Conservation (phyloP, 2,888 invertebrate genomes). For the Synergus laeviventris region DNA sequence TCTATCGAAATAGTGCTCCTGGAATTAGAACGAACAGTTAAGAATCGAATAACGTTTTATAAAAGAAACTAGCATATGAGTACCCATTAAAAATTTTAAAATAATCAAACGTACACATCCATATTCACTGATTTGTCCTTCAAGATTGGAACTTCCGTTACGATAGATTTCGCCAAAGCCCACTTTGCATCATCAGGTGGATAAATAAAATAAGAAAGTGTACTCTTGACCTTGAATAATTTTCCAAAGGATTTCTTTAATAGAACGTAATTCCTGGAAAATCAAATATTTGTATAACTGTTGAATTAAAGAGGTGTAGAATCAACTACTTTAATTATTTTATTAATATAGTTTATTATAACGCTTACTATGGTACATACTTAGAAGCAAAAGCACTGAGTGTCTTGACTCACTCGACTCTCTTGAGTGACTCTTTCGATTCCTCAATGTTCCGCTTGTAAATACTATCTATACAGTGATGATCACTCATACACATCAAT, state of each 20-base stretch:
- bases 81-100: background rate
- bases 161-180: conserved; percentile 8
- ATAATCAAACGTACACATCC: conserved; percentile 24
- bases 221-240: background rate
- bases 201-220: conserved; percentile 21
- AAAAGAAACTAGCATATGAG: background rate
- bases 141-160: conserved; percentile 15
- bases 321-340: too few relatives aligned
- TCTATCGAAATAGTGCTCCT: conserved; percentile 40
- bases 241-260: background rate
- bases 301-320: too few relatives aligned
- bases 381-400: too few relatives aligned
- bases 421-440: too few relatives aligned
- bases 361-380: too few relatives aligned
- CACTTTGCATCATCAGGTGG: conserved; percentile 16
- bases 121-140: conserved; percentile 14
- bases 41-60: background rate
- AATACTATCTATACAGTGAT: too few relatives aligned
- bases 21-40: background rate
- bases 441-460: too few relatives aligned
- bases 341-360: too few relatives aligned
- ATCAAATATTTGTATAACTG: background rate
- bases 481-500: too few relatives aligned
- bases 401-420: too few relatives aligned
- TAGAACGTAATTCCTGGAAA: background rate